Evolutionary conservation across 35 echinoderm and acorn worm species (phyloP).

Genomic region (Diadema setosum): DNA sequence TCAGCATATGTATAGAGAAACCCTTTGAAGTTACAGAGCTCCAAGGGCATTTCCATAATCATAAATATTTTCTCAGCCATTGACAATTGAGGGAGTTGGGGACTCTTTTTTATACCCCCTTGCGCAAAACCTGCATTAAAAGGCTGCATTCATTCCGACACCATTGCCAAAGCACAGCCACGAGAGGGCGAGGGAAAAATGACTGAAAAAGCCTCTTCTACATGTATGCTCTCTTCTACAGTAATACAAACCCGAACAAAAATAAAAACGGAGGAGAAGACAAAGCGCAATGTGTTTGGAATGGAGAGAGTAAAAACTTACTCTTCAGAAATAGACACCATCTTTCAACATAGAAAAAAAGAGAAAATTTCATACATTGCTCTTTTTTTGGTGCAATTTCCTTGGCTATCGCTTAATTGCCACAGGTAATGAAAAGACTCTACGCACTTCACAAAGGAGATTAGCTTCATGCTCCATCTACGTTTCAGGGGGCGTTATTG

Average conservation of each 20-base stretch:
- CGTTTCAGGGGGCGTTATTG: neutral
- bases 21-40: slow-evolving; percentile 6
- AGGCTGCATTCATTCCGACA: neutral
- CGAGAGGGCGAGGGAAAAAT: neutral
- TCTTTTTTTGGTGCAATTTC: slow-evolving; percentile 8
- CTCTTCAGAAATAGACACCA: slow-evolving; percentile 8
- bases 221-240: too few species aligned
- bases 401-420: neutral
- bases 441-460: neutral
- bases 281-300: neutral
- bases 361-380: slow-evolving; percentile 23
- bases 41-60: slow-evolving; percentile 21
- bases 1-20: too few species aligned
- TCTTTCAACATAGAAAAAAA: too few species aligned
- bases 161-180: neutral
- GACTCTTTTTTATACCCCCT: too few species aligned
- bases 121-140: neutral
- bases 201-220: too few species aligned
- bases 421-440: slow-evolving; percentile 8
- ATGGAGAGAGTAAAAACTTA: neutral
- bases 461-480: neutral
- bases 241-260: slow-evolving; percentile 8
- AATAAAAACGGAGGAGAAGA: neutral
- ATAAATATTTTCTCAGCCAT: slow-evolving; percentile 24
- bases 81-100: slow-evolving; percentile 4